Evolutionary conservation across 2,113 vertebrate species (phyloP), one percentile per base, ranked within the genome.

Genomic region (Apeltes quadracus): DNA sequence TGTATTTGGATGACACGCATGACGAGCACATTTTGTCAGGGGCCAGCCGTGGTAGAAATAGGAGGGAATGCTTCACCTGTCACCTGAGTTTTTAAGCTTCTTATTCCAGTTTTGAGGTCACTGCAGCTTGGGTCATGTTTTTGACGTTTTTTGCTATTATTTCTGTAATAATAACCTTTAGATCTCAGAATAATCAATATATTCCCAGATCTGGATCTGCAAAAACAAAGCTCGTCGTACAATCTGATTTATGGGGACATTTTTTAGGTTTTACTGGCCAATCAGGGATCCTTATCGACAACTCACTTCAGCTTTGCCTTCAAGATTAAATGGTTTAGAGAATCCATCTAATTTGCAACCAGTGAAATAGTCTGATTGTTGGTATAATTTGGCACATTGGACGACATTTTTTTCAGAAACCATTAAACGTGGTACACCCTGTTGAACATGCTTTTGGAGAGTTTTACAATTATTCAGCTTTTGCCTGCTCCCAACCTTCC

Each of bases 71-170:
- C 34, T 71, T 71, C 54, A 82, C 72, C 67, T 80, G 78, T 63
- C 77, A 88, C 81, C 77, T 69, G 58, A 43, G 46, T 58, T 72
- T 55, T 63, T 75, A 81, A 88, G 72, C 61, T 74, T 58, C 82
- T 81, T 80, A 83, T 50, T 48, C 29, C 65, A 72, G 39, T 6
- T 80, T 68, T 57, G 68, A 44, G 36, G 25, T 44, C 70, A 57
- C 57, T 75, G 56, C 53, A 83, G 39, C n/a, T 32, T 63, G 10
- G 7, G n/a, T 43, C 8, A 6, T 7, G 36, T 36, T 78, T 66
- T 53, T 0, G 2, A 32, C 41, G 46, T 54, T 41, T 59, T n/a
- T 25, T 3, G 22, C 10, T 20, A 70, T 50, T 32, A 54, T 23
- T 44, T n/a, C 4, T 32, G 34, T 12, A 50, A 25, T 55, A 10